Base-by-base conservation (phyloP, 2,888 invertebrate genomes). In the Conomelus anceps region DNA sequence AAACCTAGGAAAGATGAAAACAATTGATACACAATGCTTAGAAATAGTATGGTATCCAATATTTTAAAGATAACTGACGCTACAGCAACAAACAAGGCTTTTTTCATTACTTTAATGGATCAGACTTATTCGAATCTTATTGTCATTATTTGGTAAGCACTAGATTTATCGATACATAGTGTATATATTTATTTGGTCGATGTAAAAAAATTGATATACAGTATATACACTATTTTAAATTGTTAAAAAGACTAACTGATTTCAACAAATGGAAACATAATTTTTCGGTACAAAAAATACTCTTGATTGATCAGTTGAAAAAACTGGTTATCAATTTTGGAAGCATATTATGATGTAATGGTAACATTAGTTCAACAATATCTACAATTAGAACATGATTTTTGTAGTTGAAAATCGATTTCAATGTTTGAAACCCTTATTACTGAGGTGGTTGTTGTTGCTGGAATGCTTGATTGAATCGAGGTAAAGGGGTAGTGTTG, bases 401-500 rank as follows among this genome's bases (percentile, higher is more conserved):
- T n/a, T n/a, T n/a, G n/a, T n/a, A n/a, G n/a, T n/a, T n/a, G n/a
- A n/a, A n/a, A n/a, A n/a, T n/a, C n/a, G n/a, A n/a, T n/a, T n/a
- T n/a, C n/a, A n/a, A n/a, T n/a, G n/a, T 22, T 3, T 23, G 20
- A 17, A 23, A 23, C n/a, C 1, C 0, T n/a, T 26, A 22, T 90
- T 89, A 85, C 41, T 86, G 85, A 34, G 87, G 88, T 89, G 90
- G 91, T 86, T 92, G 93, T 26, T 93, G 93, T 88, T 93, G 93
- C 91, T 94, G 94, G 92, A 94, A 94, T 84, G 94, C 94, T 92
- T 94, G 93, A 92, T 93, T 94, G 92, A 94, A 94, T 63, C 94
- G 93, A 41, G 94, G 94, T 91, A 94, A 93, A 7, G 92, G 91
- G 29, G 92, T 89, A 34, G 90, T 90, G 87, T 89, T 90, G n/a